phyloP scores from a whole-genome alignment of 2,888 invertebrate species.

The Argynnis bischoffii region DNA sequence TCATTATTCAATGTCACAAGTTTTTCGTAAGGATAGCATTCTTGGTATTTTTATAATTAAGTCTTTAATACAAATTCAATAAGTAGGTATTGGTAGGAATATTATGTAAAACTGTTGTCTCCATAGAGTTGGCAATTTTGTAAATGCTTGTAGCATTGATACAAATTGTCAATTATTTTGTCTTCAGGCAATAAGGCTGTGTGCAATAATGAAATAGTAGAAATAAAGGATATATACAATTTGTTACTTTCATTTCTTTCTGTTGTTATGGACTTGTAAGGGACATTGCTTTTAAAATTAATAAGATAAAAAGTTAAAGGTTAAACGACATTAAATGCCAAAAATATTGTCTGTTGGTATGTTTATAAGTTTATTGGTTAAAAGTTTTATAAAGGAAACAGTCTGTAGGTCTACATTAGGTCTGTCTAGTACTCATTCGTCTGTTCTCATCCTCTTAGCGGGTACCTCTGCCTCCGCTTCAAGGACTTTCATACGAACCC shows the following conservation, averaged over 20 bases:
- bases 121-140: neutral
- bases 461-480: constrained; percentile 86
- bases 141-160: constrained; percentile 13
- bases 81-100: neutral
- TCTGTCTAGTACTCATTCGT: constrained; percentile 42
- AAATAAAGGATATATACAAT: constrained; percentile 8
- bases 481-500: constrained; percentile 92
- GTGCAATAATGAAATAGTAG: constrained; percentile 56
- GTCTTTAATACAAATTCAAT: neutral
- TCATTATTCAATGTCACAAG: neutral
- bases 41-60: constrained; percentile 13
- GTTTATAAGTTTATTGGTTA: constrained; percentile 22
- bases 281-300: neutral
- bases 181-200: constrained; percentile 56
- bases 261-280: neutral
- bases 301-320: neutral
- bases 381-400: constrained; percentile 28
- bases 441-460: constrained; percentile 53
- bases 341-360: constrained; percentile 35
- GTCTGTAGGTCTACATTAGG: constrained; percentile 39
- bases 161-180: constrained; percentile 58
- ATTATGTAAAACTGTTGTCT: too few species aligned
- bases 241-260: constrained; percentile 18
- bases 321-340: constrained; percentile 16
- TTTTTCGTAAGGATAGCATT: neutral